phyloP scores from a whole-genome alignment of 2,113 vertebrate species.

The Psammodynastes pulverulentus region DNA sequence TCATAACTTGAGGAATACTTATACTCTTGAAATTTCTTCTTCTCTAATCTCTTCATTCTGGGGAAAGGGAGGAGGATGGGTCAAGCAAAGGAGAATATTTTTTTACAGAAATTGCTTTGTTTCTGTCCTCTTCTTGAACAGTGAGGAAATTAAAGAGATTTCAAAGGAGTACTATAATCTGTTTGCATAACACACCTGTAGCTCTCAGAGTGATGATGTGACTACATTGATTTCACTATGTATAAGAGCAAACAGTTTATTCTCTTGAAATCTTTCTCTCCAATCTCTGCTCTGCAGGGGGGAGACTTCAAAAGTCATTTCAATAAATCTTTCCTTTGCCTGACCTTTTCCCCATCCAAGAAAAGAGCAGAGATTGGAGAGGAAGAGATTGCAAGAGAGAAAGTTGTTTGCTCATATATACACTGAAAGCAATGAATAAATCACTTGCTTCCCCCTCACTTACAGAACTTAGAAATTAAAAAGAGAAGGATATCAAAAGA shows the following conservation, averaged over 20 bases:
- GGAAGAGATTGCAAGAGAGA: neutral
- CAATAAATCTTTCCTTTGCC: neutral
- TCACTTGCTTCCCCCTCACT: neutral
- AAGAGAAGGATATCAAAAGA: neutral
- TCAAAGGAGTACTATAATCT: neutral
- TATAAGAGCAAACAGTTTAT: neutral
- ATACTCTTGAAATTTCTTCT: neutral
- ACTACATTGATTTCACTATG: neutral
- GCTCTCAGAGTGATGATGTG: neutral
- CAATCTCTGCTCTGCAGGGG: neutral
- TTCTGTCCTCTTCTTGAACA: neutral
- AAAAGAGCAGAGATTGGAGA: neutral
- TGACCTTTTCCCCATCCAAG: neutral
- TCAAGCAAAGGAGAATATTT: neutral
- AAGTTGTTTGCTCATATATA: neutral
- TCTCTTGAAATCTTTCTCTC: neutral
- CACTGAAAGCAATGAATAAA: neutral
- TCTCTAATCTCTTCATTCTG: neutral
- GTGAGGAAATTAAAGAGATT: neutral
- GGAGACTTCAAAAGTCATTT: neutral
- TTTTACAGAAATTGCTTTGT: neutral
- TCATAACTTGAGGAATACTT: neutral
- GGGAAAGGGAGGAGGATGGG: neutral
- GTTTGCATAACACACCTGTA: neutral
- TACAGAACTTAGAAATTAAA: neutral